These are phyloP conservation scores for Tetragnatha versicolor DNA, from an alignment of 1,140 invertebrate genomes.

Conservation along the genomic window DNA sequence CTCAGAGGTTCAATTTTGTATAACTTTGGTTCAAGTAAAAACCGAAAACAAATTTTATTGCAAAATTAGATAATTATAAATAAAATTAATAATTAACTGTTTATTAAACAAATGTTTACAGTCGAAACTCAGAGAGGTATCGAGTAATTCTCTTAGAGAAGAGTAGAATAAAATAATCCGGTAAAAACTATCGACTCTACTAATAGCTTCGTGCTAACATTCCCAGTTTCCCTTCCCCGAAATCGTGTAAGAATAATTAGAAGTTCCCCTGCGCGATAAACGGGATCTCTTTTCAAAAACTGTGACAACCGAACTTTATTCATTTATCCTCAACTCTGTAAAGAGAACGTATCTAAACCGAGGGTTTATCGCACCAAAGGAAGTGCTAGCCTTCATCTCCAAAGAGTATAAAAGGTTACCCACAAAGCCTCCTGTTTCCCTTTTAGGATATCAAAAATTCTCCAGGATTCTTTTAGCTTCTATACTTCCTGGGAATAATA, in stretches of 20 bases:
- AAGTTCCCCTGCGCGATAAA: neutral
- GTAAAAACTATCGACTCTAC: no score
- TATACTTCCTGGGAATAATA: constrained; percentile 22
- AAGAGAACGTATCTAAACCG: constrained; percentile 14
- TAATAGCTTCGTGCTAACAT: no score
- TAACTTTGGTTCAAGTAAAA: no score
- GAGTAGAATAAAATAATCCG: no score
- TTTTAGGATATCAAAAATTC: constrained; percentile 35
- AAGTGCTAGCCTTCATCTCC: neutral
- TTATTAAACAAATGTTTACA: no score
- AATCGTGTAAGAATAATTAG: constrained; percentile 7
- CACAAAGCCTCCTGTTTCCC: constrained; percentile 27
- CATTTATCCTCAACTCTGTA: constrained; percentile 38
- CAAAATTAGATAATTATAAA: no score
- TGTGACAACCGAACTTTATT: constrained; percentile 41
- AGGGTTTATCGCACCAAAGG: constrained; percentile 37
- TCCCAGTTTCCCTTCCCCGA: neutral
- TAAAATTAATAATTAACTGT: no score
- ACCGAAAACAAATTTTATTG: no score
- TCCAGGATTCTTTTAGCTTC: neutral
- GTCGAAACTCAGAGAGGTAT: no score
- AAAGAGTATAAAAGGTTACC: constrained; percentile 22
- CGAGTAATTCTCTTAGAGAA: no score
- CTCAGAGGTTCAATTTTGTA: no score
- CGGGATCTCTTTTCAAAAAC: constrained; percentile 11